Percentiles rank a stretch among this genome's conserved stretches.
These are phyloP conservation scores for Enteromius treurensis DNA, from an alignment of 2,797 vertebrate species.

Conservation along the genomic window DNA sequence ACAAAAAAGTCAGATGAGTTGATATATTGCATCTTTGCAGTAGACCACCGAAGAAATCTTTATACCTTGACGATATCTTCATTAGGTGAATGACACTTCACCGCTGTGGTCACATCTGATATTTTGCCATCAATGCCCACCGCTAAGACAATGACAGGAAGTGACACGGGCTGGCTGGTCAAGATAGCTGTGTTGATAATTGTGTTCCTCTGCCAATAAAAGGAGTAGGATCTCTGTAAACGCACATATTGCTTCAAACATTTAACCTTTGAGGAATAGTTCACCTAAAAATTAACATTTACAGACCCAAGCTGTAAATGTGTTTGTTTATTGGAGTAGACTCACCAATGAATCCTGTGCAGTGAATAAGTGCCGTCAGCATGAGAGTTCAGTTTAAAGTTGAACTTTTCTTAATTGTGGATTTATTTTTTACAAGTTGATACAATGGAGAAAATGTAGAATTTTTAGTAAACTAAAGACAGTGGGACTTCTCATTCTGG, in stretches of 20 bases:
- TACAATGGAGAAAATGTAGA: background rate
- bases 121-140: slow-evolving; percentile 68
- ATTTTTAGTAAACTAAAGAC: background rate
- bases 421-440: background rate
- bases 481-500: background rate
- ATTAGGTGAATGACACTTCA: slow-evolving; percentile 72
- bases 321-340: background rate
- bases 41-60: background rate
- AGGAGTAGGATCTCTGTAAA: background rate
- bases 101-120: slow-evolving; percentile 74
- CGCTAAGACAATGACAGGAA: slow-evolving; percentile 72
- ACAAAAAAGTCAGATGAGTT: slow-evolving; percentile 3
- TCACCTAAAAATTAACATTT: background rate
- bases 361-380: background rate
- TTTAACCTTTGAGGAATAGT: background rate
- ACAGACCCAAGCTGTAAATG: background rate
- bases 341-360: background rate
- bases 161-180: slow-evolving; percentile 70
- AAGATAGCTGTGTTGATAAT: slow-evolving; percentile 80
- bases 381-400: background rate
- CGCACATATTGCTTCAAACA: background rate
- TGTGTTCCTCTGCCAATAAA: slow-evolving; percentile 68
- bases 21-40: background rate
- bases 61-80: slow-evolving; percentile 75
- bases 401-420: no score